Conservation (phyloP, 2,113 vertebrate genomes). For the Brachypodius melanocephalos region DNA sequence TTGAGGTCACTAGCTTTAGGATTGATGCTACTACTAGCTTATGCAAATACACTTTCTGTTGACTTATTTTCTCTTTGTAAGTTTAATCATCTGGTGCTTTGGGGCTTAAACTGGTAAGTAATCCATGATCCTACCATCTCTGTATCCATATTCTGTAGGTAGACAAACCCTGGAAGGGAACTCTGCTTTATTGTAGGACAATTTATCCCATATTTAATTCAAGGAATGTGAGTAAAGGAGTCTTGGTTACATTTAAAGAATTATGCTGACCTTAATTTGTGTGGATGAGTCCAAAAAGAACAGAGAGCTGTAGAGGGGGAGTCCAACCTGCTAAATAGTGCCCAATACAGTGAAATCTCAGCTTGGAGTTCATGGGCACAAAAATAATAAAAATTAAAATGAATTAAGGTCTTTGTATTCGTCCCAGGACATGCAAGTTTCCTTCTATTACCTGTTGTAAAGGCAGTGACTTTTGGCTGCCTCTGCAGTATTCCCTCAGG, state of each 20-base stretch:
- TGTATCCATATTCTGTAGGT: background rate
- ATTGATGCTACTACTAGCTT: background rate
- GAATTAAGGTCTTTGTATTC: background rate
- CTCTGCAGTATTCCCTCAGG: background rate
- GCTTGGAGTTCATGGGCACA: background rate
- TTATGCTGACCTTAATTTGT: background rate
- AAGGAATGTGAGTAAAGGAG: background rate
- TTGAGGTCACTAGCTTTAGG: background rate
- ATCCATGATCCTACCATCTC: background rate
- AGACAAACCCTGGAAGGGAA: background rate
- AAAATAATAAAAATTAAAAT: background rate
- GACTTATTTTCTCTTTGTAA: background rate
- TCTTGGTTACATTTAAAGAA: background rate
- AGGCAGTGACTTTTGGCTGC: background rate
- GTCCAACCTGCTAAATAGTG: background rate
- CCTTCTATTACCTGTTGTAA: background rate
- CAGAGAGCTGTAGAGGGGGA: background rate
- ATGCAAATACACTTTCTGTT: background rate
- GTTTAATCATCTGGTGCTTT: background rate
- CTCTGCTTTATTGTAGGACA: background rate
- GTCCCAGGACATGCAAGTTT: rapidly evolving
- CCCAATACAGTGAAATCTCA: background rate
- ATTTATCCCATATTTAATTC: background rate
- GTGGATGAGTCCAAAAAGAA: background rate
- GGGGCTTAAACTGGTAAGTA: background rate